Percentiles rank a stretch among this genome's conserved stretches.
These are phyloP conservation scores for Rhizomys pruinosus DNA, from an alignment of 2,113 vertebrate genomes.

Conservation along the genomic window DNA sequence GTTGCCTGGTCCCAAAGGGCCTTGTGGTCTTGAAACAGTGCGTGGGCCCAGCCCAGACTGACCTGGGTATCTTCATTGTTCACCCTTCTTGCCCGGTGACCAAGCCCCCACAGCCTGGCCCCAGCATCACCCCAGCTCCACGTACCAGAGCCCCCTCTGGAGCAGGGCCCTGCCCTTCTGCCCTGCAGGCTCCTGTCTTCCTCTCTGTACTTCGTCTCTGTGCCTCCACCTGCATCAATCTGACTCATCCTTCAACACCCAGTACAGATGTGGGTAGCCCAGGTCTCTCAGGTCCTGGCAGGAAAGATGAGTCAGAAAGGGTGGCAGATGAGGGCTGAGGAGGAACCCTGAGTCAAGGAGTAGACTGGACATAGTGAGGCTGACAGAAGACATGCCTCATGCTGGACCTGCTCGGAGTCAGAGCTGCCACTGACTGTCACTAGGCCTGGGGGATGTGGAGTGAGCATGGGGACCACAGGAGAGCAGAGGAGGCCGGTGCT, in stretches of 20 bases:
- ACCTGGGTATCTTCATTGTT: neutral
- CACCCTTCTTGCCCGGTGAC: neutral
- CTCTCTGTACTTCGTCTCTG: neutral
- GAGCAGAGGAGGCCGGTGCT: neutral
- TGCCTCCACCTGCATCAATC: neutral
- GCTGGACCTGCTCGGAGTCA: rapidly evolving
- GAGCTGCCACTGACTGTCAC: neutral
- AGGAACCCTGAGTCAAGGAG: too few relatives aligned
- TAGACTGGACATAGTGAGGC: neutral
- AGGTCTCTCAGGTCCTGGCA: neutral
- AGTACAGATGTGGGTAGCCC: neutral
- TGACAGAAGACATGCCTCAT: too few relatives aligned
- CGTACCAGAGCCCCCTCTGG: too few relatives aligned
- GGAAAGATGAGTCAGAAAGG: neutral
- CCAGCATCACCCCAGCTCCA: neutral
- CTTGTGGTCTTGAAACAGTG: neutral
- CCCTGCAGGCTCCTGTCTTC: neutral
- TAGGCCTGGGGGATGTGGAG: too few relatives aligned
- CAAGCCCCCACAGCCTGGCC: neutral
- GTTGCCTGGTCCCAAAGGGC: neutral
- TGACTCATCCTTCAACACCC: neutral
- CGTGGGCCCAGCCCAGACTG: neutral
- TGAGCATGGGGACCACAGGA: neutral
- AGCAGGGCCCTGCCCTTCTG: neutral
- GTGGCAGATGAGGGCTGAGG: neutral